phyloP scores from a whole-genome alignment of 2,888 invertebrate genomes.

The Clostera curtula region DNA sequence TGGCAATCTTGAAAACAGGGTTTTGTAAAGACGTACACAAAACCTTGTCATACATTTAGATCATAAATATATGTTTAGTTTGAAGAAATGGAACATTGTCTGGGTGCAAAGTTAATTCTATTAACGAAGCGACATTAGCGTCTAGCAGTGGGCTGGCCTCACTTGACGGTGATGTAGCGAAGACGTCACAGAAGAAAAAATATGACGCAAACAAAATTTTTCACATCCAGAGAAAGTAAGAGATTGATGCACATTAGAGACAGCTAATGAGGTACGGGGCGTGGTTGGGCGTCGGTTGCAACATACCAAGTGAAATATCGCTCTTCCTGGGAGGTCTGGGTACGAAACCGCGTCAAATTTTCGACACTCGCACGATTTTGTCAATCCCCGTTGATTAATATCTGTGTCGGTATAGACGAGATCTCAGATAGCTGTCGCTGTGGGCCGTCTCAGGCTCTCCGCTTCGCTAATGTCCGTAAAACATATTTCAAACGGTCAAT shows the following conservation, averaged over 20 bases:
- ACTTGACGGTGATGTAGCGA: conserved; percentile 1
- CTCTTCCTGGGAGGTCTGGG: conserved; percentile 66
- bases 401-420: conserved; percentile 44
- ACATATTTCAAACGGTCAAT: conserved; percentile 26
- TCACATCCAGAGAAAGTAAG: conserved; percentile 33
- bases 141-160: not conserved
- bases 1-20: no score
- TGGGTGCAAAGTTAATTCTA: no score
- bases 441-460: conserved; percentile 25
- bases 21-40: no score
- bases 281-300: conserved; percentile 48
- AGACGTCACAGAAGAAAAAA: conserved; percentile 20
- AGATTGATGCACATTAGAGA: conserved; percentile 65
- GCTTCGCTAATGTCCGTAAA: conserved; percentile 24
- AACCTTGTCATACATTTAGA: no score
- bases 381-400: conserved; percentile 65
- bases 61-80: no score
- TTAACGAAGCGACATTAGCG: not conserved
- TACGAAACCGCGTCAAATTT: conserved; percentile 53
- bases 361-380: conserved; percentile 72
- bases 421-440: conserved; percentile 43
- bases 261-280: conserved; percentile 63
- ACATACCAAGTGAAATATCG: conserved; percentile 61
- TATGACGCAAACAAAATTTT: conserved; percentile 21
- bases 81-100: no score